Percentiles rank a stretch among this genome's conserved stretches.
Conservation (phyloP, 53 echinoderm and acorn worm genomes). For the Henricia sp. region DNA sequence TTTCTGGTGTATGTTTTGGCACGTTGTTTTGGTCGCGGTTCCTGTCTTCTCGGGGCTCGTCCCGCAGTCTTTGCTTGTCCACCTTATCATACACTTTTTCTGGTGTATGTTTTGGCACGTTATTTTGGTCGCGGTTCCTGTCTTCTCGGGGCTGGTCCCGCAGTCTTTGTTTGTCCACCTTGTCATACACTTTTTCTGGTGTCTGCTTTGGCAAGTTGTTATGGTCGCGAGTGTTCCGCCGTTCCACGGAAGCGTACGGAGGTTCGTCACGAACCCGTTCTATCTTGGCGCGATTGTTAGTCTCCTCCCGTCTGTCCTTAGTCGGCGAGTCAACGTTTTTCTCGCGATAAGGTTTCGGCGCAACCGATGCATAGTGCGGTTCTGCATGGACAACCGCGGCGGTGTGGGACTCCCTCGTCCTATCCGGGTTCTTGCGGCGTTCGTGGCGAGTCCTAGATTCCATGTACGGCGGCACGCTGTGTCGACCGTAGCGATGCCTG, state of each 20-base stretch:
- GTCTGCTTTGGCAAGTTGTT: slow-evolving; percentile 2
- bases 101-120: too few relatives aligned
- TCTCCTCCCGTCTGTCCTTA: slow-evolving; percentile 17
- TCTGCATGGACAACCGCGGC: slow-evolving; percentile 25
- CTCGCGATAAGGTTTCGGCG: slow-evolving; percentile 25
- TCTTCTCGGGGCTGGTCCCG: slow-evolving; percentile 6
- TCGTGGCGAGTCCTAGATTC: slow-evolving; percentile 20
- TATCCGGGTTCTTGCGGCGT: slow-evolving; percentile 4
- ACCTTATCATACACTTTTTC: too few relatives aligned
- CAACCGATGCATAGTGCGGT: slow-evolving; percentile 38
- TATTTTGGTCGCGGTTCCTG: slow-evolving; percentile 1
- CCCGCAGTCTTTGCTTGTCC: too few relatives aligned
- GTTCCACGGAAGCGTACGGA: slow-evolving; percentile 34
- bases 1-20: too few relatives aligned
- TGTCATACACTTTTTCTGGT: slow-evolving; percentile 40
- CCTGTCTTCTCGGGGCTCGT: neutral
- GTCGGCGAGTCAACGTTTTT: neutral
- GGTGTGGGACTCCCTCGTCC: slow-evolving; percentile 9
- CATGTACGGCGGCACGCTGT: slow-evolving; percentile 40
- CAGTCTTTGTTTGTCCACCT: neutral
- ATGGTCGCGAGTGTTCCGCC: slow-evolving; percentile 9
- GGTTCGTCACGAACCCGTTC: slow-evolving; percentile 1
- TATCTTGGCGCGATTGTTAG: neutral
- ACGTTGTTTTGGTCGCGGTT: too few relatives aligned
- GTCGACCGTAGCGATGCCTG: slow-evolving; percentile 37